Evolutionary conservation across 1,140 invertebrate genomes (phyloP).

Genomic region (Aphelinus atriplicis): DNA sequence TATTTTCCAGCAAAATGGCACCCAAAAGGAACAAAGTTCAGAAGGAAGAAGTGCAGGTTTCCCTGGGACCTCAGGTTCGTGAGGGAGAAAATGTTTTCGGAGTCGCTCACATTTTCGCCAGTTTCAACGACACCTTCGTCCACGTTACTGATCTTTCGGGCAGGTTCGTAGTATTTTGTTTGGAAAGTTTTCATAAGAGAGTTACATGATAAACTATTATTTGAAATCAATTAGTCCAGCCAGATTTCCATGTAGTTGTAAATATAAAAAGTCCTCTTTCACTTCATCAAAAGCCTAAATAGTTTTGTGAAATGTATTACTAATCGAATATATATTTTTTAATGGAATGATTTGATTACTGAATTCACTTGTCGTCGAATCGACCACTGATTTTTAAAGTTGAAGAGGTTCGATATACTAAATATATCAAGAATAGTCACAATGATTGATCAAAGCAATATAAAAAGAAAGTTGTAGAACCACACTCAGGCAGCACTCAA

Average conservation of each 20-base stretch:
- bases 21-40: conserved; percentile 96
- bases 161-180: conserved; percentile 59
- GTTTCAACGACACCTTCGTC: conserved; percentile 99
- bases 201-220: background rate
- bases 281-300: too few relatives aligned
- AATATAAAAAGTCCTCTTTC: too few relatives aligned
- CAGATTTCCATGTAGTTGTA: background rate
- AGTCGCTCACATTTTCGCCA: conserved; percentile 99
- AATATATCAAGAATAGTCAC: too few relatives aligned
- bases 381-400: too few relatives aligned
- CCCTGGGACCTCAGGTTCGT: conserved; percentile 95
- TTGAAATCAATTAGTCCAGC: background rate
- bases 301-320: too few relatives aligned
- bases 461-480: background rate
- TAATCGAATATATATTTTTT: too few relatives aligned
- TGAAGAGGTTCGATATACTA: too few relatives aligned
- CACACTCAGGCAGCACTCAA: conserved; percentile 55
- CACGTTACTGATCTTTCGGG: conserved; percentile 99
- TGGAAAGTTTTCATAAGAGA: background rate
- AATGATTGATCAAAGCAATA: too few relatives aligned
- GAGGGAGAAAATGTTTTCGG: conserved; percentile 99
- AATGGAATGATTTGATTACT: too few relatives aligned
- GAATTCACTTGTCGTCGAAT: too few relatives aligned
- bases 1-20: conserved; percentile 77
- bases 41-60: conserved; percentile 96